A percentile compares a stretch with the other conserved stretches of the same genome.
Evolutionary conservation across 2,113 vertebrate species (phyloP).

Genomic region (Aphelocoma coerulescens): DNA sequence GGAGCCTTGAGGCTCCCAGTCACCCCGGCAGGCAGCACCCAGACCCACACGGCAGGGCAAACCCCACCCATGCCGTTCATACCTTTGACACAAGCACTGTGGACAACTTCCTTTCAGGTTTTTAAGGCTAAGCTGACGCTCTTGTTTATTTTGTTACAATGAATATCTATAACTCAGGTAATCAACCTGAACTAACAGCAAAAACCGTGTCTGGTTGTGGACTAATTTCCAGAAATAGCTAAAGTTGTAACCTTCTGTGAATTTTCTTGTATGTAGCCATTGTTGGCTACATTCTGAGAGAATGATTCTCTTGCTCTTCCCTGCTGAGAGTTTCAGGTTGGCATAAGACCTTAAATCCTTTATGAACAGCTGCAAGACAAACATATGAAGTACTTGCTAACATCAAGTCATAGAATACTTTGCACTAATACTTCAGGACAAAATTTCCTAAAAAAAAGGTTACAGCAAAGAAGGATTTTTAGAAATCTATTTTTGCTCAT

Average conservation of each 20-base stretch:
- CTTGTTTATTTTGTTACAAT: background rate
- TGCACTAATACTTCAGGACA: background rate
- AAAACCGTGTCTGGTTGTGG: background rate
- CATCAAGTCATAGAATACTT: background rate
- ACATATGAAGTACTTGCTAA: background rate
- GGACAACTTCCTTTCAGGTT: background rate
- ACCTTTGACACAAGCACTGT: background rate
- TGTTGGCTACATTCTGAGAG: background rate
- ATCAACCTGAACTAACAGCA: constrained; percentile 8
- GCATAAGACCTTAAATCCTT: background rate
- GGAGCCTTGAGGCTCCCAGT: background rate
- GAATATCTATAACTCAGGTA: background rate
- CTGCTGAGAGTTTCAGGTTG: background rate
- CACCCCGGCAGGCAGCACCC: fast-evolving
- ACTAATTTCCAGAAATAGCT: background rate
- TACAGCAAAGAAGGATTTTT: background rate
- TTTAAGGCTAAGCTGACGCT: background rate
- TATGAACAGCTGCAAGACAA: background rate
- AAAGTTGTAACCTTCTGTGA: background rate
- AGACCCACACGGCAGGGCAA: background rate
- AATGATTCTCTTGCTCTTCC: background rate
- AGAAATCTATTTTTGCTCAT: background rate
- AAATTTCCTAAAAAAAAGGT: background rate
- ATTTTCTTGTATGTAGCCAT: background rate
- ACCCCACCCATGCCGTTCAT: background rate